Percentiles rank a stretch among this genome's conserved stretches.
Conservation (phyloP, 2,888 invertebrate species). For the Meiosimyza platycephala region DNA sequence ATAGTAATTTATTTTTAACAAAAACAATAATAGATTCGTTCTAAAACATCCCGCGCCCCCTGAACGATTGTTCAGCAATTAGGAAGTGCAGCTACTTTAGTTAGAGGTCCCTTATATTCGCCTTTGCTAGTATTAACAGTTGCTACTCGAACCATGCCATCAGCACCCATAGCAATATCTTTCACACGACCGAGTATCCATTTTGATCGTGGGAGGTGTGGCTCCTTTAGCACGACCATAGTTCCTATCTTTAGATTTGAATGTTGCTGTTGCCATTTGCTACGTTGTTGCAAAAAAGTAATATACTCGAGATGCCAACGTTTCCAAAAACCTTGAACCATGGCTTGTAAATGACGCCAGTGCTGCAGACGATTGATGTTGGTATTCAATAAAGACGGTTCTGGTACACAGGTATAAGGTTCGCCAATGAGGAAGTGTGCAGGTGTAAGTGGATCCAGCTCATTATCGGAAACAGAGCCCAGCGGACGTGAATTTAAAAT, state of each 20-base stretch:
- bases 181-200: neutral
- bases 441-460: slow-evolving; percentile 26
- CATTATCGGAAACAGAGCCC: neutral
- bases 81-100: too few species aligned
- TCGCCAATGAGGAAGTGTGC: slow-evolving; percentile 40
- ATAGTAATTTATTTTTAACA: too few species aligned
- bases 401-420: slow-evolving; percentile 33
- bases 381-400: slow-evolving; percentile 26
- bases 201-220: slow-evolving; percentile 10
- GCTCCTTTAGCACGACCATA: slow-evolving; percentile 4
- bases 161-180: too few species aligned
- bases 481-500: too few species aligned
- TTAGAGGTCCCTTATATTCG: too few species aligned
- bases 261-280: slow-evolving; percentile 31
- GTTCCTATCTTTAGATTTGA: neutral
- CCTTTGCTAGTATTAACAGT: too few species aligned
- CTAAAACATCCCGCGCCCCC: too few species aligned
- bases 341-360: slow-evolving; percentile 37
- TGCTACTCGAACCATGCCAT: too few species aligned
- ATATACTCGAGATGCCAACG: slow-evolving; percentile 37
- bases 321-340: slow-evolving; percentile 40
- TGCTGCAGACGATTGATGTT: slow-evolving; percentile 26
- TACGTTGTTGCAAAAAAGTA: slow-evolving; percentile 35
- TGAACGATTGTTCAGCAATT: too few species aligned
- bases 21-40: too few species aligned